A percentile compares a stretch with the other conserved stretches of the same genome.
phyloP scores from a whole-genome alignment of 2,888 invertebrate species.

The Didymodactylos carnosus region DNA sequence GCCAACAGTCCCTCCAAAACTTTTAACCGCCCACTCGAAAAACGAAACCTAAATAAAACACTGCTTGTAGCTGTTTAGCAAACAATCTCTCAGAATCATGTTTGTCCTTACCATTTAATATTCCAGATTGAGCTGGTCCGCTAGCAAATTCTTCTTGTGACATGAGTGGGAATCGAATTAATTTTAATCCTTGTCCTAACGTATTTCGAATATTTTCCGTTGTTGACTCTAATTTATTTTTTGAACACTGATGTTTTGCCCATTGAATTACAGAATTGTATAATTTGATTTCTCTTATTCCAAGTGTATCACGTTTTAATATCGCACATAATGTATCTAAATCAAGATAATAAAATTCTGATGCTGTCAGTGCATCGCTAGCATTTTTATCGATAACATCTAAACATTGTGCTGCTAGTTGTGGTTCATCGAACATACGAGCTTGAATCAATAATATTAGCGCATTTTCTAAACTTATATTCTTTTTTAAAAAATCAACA shows the following conservation, averaged over 20 bases:
- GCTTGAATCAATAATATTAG: slow-evolving; percentile 56
- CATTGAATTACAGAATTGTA: slow-evolving; percentile 41
- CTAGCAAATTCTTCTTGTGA: slow-evolving; percentile 62
- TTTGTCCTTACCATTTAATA: no score
- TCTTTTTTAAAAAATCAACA: slow-evolving; percentile 54
- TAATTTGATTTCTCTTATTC: slow-evolving; percentile 56
- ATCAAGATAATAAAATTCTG: slow-evolving; percentile 61
- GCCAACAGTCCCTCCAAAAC: no score
- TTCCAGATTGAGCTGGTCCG: slow-evolving; percentile 29
- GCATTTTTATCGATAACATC: slow-evolving; percentile 66
- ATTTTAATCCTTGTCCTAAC: slow-evolving; percentile 26
- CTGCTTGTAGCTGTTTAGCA: no score
- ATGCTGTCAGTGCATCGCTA: slow-evolving; percentile 54
- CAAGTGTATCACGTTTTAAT: slow-evolving; percentile 54
- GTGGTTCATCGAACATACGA: slow-evolving; percentile 58
- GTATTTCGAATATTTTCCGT: slow-evolving; percentile 48
- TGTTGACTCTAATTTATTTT: neutral
- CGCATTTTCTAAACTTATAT: slow-evolving; percentile 60
- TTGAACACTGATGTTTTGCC: slow-evolving; percentile 20
- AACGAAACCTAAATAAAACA: no score
- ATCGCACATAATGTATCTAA: slow-evolving; percentile 55
- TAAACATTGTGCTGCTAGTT: slow-evolving; percentile 56
- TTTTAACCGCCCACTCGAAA: no score
- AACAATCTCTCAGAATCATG: no score
- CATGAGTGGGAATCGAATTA: slow-evolving; percentile 63